Base-by-base conservation (phyloP, 1,140 invertebrate genomes). In the Aethina tumida region DNA sequence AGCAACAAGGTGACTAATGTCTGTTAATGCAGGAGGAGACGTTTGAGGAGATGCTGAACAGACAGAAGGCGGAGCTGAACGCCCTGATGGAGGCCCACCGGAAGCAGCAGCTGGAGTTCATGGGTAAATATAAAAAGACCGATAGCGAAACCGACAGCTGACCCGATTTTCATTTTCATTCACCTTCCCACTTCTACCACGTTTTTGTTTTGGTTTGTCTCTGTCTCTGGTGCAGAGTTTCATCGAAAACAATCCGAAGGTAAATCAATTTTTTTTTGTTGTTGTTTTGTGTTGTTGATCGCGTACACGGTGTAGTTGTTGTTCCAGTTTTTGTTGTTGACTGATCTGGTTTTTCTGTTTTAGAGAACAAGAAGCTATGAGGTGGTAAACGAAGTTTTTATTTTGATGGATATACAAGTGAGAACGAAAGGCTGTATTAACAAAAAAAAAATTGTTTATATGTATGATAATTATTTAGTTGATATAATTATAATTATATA, bases 11-110 rank as follows among this genome's bases (percentile, higher is more conserved):
- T n/a, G 9, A 17, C 7, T 41, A 10, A 14, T 28, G 7, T 41
- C 5, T 36, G 16, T 36, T 47, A 42, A 17, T 20, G 33, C 49
- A 61, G 59, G 54, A 60, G 39, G 60, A 62, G 45, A 58, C 58
- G 15, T 62, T 60, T 39, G 57, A 60, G 40, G 60, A 62, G 41
- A 62, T 62, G 60, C 43, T 62, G 34, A 62, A 60, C 43, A 45
- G 60, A 36, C 60, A 62, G 39, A 60, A 62, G 38, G 58, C 60
- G 17, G 60, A 62, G 41, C 38, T 62, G 33, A 62, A 62, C 31
- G 60, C 60, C 22, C 39, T 62, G 14, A 58, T 62, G 54, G 60
- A 62, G 47, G 58, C 60, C 5, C 58, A 62, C 30, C 37, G 58
- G 12, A 60, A 60, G 45, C 60, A 62, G 41, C 60, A 62, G 34